phyloP scores from a whole-genome alignment of 2,888 invertebrate species.

The Electrophaes corylata region DNA sequence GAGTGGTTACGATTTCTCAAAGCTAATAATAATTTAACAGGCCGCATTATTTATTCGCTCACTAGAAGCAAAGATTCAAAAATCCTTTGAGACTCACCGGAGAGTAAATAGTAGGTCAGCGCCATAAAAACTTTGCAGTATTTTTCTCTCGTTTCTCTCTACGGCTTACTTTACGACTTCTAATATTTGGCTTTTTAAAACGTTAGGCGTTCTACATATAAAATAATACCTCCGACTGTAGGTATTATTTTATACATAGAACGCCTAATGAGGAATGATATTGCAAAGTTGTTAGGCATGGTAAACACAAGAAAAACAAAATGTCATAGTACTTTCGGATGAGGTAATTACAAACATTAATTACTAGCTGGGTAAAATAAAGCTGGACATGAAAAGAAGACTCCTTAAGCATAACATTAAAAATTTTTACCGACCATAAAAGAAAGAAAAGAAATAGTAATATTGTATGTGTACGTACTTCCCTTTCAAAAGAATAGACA shows the following conservation, averaged over 20 bases:
- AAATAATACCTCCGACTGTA: neutral
- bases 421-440: too few relatives aligned
- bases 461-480: conserved; percentile 85
- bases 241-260: too few relatives aligned
- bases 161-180: conserved; percentile 17
- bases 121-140: conserved; percentile 27
- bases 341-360: neutral
- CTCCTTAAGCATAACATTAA: too few relatives aligned
- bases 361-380: neutral
- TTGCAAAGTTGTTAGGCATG: too few relatives aligned
- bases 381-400: too few relatives aligned
- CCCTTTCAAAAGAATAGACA: conserved; percentile 92
- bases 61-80: conserved; percentile 24
- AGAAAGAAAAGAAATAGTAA: neutral
- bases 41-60: conserved; percentile 16
- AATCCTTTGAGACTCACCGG: conserved; percentile 31
- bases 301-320: neutral
- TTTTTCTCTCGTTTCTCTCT: conserved; percentile 24
- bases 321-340: neutral
- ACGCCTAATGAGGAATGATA: too few relatives aligned
- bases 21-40: conserved; percentile 11
- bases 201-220: neutral
- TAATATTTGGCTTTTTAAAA: conserved; percentile 8
- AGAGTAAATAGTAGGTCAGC: conserved; percentile 36
- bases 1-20: neutral